phyloP scores from a whole-genome alignment of 2,797 vertebrate genomes.

The Limnodromus scolopaceus region DNA sequence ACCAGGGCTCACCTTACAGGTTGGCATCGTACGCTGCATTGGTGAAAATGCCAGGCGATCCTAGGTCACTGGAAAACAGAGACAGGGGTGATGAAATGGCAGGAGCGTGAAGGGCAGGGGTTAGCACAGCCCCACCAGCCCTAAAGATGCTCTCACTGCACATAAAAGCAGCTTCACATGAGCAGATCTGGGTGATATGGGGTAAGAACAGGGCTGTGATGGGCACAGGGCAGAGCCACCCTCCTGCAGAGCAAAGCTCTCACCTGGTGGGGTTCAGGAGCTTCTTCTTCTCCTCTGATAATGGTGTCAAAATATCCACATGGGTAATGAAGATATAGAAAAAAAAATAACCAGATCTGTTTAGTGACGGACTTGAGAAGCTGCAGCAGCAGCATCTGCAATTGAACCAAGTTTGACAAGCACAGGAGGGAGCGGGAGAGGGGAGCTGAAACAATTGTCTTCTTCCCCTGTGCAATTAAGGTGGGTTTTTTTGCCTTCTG shows the following conservation, averaged over 20 bases:
- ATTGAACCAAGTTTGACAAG: background rate
- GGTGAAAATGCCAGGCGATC: constrained; percentile 11
- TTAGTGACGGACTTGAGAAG: background rate
- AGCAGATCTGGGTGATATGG: accelerated
- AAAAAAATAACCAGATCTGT: background rate
- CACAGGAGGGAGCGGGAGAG: accelerated
- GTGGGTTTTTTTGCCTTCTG: background rate
- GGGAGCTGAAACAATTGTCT: background rate
- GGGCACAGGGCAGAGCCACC: background rate
- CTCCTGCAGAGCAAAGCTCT: background rate
- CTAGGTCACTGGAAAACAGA: constrained; percentile 39
- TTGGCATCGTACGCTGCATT: constrained; percentile 1
- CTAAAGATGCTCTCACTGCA: accelerated
- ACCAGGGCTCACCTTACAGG: background rate
- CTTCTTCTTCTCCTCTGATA: constrained; percentile 75
- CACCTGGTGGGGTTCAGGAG: constrained; percentile 77
- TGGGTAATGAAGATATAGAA: background rate
- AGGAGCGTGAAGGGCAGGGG: background rate
- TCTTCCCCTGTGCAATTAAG: background rate
- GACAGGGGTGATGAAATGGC: background rate
- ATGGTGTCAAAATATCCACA: background rate
- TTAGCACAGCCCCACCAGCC: background rate
- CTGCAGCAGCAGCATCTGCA: background rate
- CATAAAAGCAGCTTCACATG: background rate
- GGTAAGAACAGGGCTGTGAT: background rate